A percentile compares a stretch with the other conserved stretches of the same genome.
These are phyloP conservation scores for Leistus spinibarbis DNA, from an alignment of 2,888 invertebrate species.

Conservation along the genomic window DNA sequence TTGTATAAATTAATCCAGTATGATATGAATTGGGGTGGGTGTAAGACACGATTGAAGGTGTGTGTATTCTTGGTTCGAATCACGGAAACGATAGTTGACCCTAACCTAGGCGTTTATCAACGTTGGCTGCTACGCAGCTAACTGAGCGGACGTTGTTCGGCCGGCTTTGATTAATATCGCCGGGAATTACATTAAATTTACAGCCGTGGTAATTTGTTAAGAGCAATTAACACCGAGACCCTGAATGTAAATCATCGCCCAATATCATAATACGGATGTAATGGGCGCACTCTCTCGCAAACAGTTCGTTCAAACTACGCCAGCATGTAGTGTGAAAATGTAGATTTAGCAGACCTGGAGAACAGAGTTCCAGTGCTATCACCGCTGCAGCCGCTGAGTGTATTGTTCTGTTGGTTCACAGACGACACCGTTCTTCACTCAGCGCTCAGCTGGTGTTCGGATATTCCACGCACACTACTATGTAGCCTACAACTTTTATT, in stretches of 20 bases:
- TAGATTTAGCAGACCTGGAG: neutral
- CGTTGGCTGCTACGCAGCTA: neutral
- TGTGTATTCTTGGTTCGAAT: no score
- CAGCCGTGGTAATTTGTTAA: slow-evolving; percentile 51
- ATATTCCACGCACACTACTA: no score
- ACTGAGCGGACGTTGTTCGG: slow-evolving; percentile 35
- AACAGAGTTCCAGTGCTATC: neutral
- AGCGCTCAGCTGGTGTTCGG: slow-evolving; percentile 13
- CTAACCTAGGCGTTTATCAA: slow-evolving; percentile 3
- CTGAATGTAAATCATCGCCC: slow-evolving; percentile 45
- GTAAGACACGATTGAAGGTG: no score
- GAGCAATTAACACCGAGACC: slow-evolving; percentile 51
- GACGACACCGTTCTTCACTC: slow-evolving; percentile 54
- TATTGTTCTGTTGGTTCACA: slow-evolving; percentile 55
- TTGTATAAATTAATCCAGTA: no score
- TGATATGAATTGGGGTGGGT: no score
- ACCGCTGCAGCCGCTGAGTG: slow-evolving; percentile 48
- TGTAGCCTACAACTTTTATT: no score
- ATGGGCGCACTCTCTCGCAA: slow-evolving; percentile 7
- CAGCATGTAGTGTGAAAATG: no score
- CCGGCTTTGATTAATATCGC: slow-evolving; percentile 44
- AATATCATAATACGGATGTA: slow-evolving; percentile 39
- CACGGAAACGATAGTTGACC: neutral
- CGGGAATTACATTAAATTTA: slow-evolving; percentile 49
- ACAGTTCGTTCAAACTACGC: neutral